Evolutionary conservation across 2,888 invertebrate species (phyloP), one percentile per base, ranked within the genome.

Genomic region (Chydorus sphaericus): DNA sequence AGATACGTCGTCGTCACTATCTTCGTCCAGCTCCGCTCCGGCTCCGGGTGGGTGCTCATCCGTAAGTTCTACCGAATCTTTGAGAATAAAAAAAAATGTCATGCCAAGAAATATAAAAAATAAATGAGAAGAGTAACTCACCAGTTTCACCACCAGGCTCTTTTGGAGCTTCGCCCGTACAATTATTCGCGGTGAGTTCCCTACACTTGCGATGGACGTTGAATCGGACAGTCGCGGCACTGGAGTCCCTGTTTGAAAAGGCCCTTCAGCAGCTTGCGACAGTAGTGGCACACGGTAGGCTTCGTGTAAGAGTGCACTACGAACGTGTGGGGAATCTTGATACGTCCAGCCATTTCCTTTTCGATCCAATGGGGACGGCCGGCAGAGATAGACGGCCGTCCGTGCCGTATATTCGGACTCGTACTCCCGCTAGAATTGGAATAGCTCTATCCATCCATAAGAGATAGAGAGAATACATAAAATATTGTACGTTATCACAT

Each of bases 171-270:
- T 91, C 90, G 44, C 85, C 89, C 33, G 83, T 80, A 71, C 92
- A 92, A 72, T 91, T 89, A 72, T 85, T 88, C 33, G 91, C 89
- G 67, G 90, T 83, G 72, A 82, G 81, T 33, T 88, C 87, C 66
- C 88, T 77, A 67, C 94, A 94, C 71, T 93, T 94, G 70, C 92
- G 85, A 71, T 96, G 94, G 60, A 87, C 87, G 74, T 94, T 94
- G 73, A 89, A 92, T 69, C 90, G n/a, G 90, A 71, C 94, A 94
- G 75, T 96, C 97, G 71, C 86, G 84, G 72, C 98, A 98, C 71
- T 97, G 97, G 63, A 93, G 73, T 57, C 97, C 97, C 74, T 97
- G 96, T 69, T 89, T 90, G 74, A 96, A 93, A 52, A 97, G 75
- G 0, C 97, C 97, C 62, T 87, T 85, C 61, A 98, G 78, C 64